Percentiles rank a stretch among this genome's conserved stretches.
Evolutionary conservation across 2,888 invertebrate species (phyloP).

Genomic region (Oasisia sp.): DNA sequence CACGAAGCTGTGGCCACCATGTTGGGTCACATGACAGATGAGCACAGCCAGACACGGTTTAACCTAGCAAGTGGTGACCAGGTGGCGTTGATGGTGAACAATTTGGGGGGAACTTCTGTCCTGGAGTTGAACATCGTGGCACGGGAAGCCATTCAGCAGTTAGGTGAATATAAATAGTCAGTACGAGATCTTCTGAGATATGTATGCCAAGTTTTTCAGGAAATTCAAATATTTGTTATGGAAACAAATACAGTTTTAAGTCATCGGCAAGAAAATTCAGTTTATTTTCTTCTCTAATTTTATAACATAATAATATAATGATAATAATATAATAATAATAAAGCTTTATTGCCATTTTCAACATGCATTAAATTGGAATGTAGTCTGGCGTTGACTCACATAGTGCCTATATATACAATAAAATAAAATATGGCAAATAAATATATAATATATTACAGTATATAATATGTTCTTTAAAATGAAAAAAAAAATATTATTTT

Average conservation of each 20-base stretch:
- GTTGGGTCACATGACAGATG: constrained; percentile 66
- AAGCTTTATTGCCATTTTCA: too few relatives aligned
- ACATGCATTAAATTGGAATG: too few relatives aligned
- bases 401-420: too few relatives aligned
- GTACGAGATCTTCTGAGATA: neutral
- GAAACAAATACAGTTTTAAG: neutral
- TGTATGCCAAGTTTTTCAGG: neutral
- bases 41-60: constrained; percentile 57
- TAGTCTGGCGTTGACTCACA: too few relatives aligned
- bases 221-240: neutral
- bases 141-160: constrained; percentile 74
- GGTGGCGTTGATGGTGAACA: constrained; percentile 80
- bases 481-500: too few relatives aligned
- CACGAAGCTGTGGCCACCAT: constrained; percentile 64
- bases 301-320: too few relatives aligned
- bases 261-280: neutral
- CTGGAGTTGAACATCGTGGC: constrained; percentile 81
- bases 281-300: too few relatives aligned
- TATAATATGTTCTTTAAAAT: too few relatives aligned
- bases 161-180: constrained; percentile 67
- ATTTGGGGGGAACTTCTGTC: constrained; percentile 80
- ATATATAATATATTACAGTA: too few relatives aligned
- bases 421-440: too few relatives aligned
- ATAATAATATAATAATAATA: too few relatives aligned
- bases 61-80: constrained; percentile 49